Evolutionary conservation across 2,113 vertebrate species (phyloP), one percentile per base, ranked within the genome.

Genomic region (Coryphaenoides rupestris): DNA sequence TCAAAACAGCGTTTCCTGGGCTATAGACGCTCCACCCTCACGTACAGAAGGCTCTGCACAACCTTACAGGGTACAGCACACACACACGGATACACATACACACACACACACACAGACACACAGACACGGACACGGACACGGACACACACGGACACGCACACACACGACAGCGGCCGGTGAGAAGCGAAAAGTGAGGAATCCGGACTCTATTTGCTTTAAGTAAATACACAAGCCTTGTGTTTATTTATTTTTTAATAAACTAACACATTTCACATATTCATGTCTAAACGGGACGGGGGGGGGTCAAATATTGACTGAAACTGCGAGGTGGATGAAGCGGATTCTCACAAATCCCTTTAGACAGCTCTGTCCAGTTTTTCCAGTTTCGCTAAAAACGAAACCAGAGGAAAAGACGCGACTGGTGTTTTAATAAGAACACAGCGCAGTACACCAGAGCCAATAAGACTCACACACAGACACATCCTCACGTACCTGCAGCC

Each of bases 1-100:
- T 90, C 79, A 86, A 85, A 89, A 86, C 88, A 87, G 81, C 74
- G 77, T 82, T 81, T 84, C 80, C 45, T 62, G 23, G 67, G 70
- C 70, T 70, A 53, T 53, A 62, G 75, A 79, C 19, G 74, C 79
- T 79, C 70, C 81, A 71, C 78, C 70, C 74, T 57, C 50, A 71
- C 40, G 56, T 65, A 76, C 60, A 73, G 65, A 74, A 71, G 72
- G 71, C 73, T 69, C 40, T 45, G 50, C 60, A 77, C 9, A n/a
- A 40, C 33, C 33, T 40, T 10, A 1, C 33, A 2, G 33, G 33
- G 33, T 10, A 40, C 13, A 40, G 33, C 33, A 13, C 2, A 40
- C 13, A 40, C 58, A 66, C 59, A 55, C 6, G 53, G 21, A 40
- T 63, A 3, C 21, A 19, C 28, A 22, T 13, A 60, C 33, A 9